Base-by-base conservation (phyloP, 2,113 vertebrate genomes). In the Maccullochella peelii region DNA sequence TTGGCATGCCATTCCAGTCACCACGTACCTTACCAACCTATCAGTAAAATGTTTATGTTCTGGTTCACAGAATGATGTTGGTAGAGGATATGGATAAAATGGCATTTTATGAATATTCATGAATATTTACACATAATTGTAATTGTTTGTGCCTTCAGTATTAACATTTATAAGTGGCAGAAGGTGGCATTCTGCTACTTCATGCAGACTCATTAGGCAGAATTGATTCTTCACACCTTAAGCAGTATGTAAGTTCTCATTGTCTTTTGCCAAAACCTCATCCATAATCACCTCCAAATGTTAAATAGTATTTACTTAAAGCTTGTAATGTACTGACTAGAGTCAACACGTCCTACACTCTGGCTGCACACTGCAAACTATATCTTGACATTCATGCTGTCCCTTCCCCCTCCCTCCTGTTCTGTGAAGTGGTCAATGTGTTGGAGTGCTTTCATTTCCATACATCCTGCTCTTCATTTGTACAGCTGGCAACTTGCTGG, bases 381-480 rank as follows among this genome's bases (percentile, higher is more conserved):
- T 30, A 14, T 65, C n/a, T 38, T 3, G 3, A 6, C 47, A 6
- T 54, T 80, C 54, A 80, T 42, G 30, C 21, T 2, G 1, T 33
- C 47, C 59, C 66, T 44, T 63, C 71, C 71, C 78, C 69, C 50
- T 61, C 15, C 12, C 57, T 30, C 9, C 38, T 61, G 27, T 44
- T 83, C 25, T 84, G 49, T 74, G 57, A 77, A 79, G 76, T 80
- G 73, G 54, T 76, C 66, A 81, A 38, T 78, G 68, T 77, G 40
- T 65, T 79, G 30, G 16, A 52, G 42, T 69, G 68, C 68, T 66
- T 84, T 75, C 68, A 59, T 52, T 77, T 78, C 68, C 82, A 85
- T 79, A 80, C 84, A 83, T 89, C 82, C 87, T 87, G 82, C 80
- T 61, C 65, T 84, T 77, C 79, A 85, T 91, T 91, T 91, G 54